These are phyloP conservation scores for Amblyraja radiata DNA, from an alignment of 2,797 vertebrate species.

Conservation along the genomic window DNA sequence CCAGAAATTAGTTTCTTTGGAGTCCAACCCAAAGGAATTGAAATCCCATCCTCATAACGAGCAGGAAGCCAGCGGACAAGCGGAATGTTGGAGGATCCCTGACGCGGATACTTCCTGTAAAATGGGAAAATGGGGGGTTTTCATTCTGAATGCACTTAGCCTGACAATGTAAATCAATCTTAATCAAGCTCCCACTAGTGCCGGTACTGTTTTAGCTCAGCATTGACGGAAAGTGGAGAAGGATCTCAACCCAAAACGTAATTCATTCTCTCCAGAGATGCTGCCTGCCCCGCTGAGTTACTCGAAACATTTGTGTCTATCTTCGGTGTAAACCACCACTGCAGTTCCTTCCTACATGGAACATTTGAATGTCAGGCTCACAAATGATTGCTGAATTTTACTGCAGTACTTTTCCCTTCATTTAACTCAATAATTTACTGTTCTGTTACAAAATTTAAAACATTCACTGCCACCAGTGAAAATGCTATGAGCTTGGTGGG, in stretches of 20 bases:
- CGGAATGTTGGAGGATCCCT: slow-evolving; percentile 70
- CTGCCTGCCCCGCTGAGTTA: too few relatives aligned
- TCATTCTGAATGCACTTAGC: not conserved
- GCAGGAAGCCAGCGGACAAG: slow-evolving; percentile 78
- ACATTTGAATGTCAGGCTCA: not conserved
- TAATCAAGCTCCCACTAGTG: too few relatives aligned
- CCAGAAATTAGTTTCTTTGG: slow-evolving; percentile 63
- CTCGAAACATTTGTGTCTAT: too few relatives aligned
- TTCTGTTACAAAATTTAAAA: not conserved
- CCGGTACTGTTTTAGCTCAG: not conserved
- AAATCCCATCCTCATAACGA: slow-evolving; percentile 70
- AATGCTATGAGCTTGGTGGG: not conserved
- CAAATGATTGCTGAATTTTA: not conserved
- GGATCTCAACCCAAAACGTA: too few relatives aligned
- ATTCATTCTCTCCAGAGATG: too few relatives aligned
- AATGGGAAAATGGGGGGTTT: not conserved
- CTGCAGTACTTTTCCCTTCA: not conserved
- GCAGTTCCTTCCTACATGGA: too few relatives aligned
- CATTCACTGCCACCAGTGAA: not conserved
- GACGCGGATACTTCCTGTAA: slow-evolving; percentile 60
- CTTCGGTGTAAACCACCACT: too few relatives aligned
- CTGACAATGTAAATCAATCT: not conserved
- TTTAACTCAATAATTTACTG: not conserved
- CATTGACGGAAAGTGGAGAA: not conserved
- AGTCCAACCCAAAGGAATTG: slow-evolving; percentile 69